Evolutionary conservation across 2,888 invertebrate species (phyloP).

Genomic region (Arenicola marina): DNA sequence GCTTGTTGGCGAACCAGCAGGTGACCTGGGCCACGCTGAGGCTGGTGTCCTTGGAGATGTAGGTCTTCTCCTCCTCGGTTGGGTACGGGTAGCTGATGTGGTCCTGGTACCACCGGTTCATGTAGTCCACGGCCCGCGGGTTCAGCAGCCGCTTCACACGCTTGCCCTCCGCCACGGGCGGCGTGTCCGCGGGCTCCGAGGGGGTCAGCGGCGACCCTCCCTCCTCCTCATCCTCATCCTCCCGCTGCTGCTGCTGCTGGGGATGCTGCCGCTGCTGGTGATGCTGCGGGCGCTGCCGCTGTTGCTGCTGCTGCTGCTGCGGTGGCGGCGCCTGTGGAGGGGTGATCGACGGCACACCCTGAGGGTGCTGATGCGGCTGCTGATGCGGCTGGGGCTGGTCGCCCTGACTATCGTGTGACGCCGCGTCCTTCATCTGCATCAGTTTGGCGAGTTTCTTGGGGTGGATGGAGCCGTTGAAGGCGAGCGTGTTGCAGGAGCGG

Average conservation of each 20-base stretch:
- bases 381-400: neutral
- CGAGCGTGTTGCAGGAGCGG: constrained; percentile 50
- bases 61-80: constrained; percentile 27
- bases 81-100: constrained; percentile 31
- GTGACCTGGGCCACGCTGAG: constrained; percentile 30
- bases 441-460: constrained; percentile 47
- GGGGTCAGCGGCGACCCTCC: neutral
- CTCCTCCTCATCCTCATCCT: neutral
- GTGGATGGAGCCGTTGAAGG: constrained; percentile 52
- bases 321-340: too few species aligned
- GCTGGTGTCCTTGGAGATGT: constrained; percentile 11
- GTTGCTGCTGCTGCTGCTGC: neutral
- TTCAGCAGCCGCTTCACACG: constrained; percentile 16
- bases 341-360: neutral
- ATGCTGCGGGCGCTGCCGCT: neutral
- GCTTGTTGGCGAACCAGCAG: constrained; percentile 35
- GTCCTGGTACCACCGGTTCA: constrained; percentile 29
- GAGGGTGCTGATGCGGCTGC: neutral
- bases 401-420: neutral
- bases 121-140: constrained; percentile 20
- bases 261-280: too few species aligned
- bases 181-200: neutral
- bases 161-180: neutral
- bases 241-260: too few species aligned
- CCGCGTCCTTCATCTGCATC: constrained; percentile 19